Evolutionary conservation across 2,113 vertebrate genomes (phyloP), one percentile per base, ranked within the genome.

Genomic region (Tragulus kanchil): DNA sequence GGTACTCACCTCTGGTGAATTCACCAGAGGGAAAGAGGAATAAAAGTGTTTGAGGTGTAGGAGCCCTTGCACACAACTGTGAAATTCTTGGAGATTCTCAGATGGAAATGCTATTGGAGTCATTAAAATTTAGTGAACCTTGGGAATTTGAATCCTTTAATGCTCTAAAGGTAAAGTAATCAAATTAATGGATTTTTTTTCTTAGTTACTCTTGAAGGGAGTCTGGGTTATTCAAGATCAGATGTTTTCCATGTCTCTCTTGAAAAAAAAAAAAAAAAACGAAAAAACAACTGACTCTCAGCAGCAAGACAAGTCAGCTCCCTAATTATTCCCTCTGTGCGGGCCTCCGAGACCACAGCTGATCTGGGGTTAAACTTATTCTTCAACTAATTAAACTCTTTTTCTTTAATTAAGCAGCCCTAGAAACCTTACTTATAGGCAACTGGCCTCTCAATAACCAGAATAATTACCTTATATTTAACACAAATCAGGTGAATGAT

Each of bases 311-410:
- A 94, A 97, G 50, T 50, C 48, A 75, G 56, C 52, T 92, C 94
- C 64, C 75, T 96, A 97, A 97, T 97, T 97, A 96, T 93, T 92
- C 84, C 81, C 89, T 95, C 87, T 88, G 92, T 0, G 10, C 79
- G 71, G 69, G 83, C 97, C 92, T 97, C 71, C 56, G 96, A 97
- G 95, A 97, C 54, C 21, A 77, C 10, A 85, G 65, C 12, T 96
- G 87, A 97, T 93, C 56, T 94, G 69, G 54, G 90, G 96, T 94
- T 97, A 97, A 97, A 97, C 21, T 97, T 97, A 93, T 85, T 97
- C 92, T 97, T 97, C 97, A 98, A 95, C 87, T 85, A 98, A 97
- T 97, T 96, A 97, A 97, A 94, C 86, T 71, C 42, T 89, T 94
- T 90, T 92, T 86, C 79, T 96, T 95, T 93, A 96, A 95, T 97